These are phyloP conservation scores for Stratiomys singularior DNA, from an alignment of 2,888 invertebrate genomes.

Conservation along the genomic window DNA sequence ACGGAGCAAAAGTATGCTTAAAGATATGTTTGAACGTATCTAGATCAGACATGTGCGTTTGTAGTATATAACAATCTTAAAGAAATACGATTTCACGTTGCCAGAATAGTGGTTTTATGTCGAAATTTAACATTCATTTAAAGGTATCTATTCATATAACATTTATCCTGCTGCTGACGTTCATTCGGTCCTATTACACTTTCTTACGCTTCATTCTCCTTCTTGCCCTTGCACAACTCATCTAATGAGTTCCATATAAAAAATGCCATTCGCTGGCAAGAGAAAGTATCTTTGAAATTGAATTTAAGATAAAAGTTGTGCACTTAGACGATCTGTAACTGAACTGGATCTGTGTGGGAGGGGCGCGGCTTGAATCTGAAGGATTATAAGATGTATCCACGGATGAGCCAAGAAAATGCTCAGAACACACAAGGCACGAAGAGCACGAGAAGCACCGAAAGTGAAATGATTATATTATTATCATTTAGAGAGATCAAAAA, in stretches of 20 bases:
- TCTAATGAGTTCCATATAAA: not conserved
- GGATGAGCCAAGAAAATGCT: no score
- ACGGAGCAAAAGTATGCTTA: not conserved
- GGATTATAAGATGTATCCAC: not conserved
- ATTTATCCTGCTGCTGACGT: not conserved
- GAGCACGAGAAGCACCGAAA: not conserved
- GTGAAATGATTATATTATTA: not conserved
- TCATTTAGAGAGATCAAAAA: constrained; percentile 8
- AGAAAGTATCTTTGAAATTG: constrained; percentile 15
- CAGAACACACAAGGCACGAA: no score
- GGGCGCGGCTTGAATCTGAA: not conserved
- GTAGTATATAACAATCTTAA: not conserved
- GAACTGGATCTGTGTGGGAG: not conserved
- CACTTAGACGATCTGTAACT: not conserved
- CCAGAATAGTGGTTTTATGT: not conserved
- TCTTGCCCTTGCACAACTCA: not conserved
- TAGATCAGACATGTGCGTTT: not conserved
- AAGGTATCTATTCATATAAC: not conserved
- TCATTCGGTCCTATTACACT: not conserved
- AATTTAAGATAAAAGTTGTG: constrained; percentile 27
- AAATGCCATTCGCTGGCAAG: not conserved
- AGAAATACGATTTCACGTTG: not conserved
- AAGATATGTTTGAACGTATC: not conserved
- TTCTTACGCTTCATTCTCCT: no score
- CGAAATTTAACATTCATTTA: not conserved